Conservation (phyloP, 2,888 invertebrate species). For the Aspidiotus destructor region DNA sequence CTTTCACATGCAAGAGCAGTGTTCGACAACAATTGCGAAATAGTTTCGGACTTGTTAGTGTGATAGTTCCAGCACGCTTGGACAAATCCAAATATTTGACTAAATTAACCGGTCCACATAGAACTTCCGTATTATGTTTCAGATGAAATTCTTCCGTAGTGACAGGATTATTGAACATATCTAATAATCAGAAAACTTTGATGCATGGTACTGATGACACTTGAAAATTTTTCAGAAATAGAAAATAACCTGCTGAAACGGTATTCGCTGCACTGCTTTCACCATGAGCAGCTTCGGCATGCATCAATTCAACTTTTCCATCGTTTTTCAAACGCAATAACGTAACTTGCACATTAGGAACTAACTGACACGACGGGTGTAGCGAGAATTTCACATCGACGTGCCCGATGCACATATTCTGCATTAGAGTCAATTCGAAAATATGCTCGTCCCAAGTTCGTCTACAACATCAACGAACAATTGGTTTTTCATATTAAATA, state of each 20-base stretch:
- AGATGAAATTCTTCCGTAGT: conserved; percentile 70
- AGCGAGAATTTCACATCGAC: conserved; percentile 79
- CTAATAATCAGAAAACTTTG: not conserved
- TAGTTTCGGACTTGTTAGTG: conserved; percentile 75
- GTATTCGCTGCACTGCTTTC: not conserved
- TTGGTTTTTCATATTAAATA: not conserved
- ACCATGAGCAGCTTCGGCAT: not conserved
- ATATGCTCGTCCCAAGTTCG: conserved; percentile 89
- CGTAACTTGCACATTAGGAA: conserved; percentile 71
- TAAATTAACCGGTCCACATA: conserved; percentile 79
- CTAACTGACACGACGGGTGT: conserved; percentile 62
- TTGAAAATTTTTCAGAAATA: no score
- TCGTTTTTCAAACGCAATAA: conserved; percentile 39
- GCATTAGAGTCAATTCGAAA: conserved; percentile 75
- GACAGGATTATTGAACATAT: conserved; percentile 59
- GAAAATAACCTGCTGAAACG: no score
- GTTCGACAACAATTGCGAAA: conserved; percentile 67
- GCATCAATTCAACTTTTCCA: conserved; percentile 19
- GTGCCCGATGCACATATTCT: conserved; percentile 67
- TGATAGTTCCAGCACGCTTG: conserved; percentile 73
- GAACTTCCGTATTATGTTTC: conserved; percentile 78
- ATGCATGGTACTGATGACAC: no score
- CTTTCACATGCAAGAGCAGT: conserved; percentile 70
- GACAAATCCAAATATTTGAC: conserved; percentile 73
- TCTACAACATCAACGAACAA: conserved; percentile 41